Conservation (phyloP, 2,113 vertebrate genomes). For the Felis catus region DNA sequence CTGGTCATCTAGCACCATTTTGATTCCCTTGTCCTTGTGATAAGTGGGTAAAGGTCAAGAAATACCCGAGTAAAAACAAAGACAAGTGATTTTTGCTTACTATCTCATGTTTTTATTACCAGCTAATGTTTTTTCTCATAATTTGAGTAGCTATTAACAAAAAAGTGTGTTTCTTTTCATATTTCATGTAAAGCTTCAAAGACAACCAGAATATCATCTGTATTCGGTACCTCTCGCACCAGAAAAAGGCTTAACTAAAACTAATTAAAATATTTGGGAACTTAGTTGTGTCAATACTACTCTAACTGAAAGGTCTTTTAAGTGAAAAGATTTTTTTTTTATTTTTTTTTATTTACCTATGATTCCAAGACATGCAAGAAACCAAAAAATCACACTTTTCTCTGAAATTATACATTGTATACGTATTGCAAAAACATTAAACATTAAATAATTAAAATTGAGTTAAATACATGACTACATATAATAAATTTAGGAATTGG, state of each 20-base stretch:
- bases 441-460: constrained; percentile 30
- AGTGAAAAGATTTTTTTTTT: not conserved
- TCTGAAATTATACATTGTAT: not conserved
- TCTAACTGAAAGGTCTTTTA: constrained; percentile 6
- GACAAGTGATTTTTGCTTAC: constrained; percentile 6
- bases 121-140: not conserved
- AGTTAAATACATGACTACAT: constrained; percentile 18
- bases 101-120: not conserved
- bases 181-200: constrained; percentile 34
- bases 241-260: constrained; percentile 35
- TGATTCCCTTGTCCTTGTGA: not conserved
- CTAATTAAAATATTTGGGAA: not conserved
- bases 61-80: constrained; percentile 14
- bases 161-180: not conserved
- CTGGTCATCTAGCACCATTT: not conserved
- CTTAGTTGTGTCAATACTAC: not conserved
- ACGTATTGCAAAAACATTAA: not conserved
- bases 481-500: constrained; percentile 28
- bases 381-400: not conserved
- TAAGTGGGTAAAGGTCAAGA: constrained; percentile 13
- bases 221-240: not conserved
- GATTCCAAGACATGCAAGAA: constrained; percentile 37
- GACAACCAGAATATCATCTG: not conserved
- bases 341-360: not conserved
- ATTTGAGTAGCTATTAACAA: not conserved